Evolutionary conservation across 2,113 vertebrate species (phyloP), one percentile per base, ranked within the genome.

Genomic region (Alligator sinensis): DNA sequence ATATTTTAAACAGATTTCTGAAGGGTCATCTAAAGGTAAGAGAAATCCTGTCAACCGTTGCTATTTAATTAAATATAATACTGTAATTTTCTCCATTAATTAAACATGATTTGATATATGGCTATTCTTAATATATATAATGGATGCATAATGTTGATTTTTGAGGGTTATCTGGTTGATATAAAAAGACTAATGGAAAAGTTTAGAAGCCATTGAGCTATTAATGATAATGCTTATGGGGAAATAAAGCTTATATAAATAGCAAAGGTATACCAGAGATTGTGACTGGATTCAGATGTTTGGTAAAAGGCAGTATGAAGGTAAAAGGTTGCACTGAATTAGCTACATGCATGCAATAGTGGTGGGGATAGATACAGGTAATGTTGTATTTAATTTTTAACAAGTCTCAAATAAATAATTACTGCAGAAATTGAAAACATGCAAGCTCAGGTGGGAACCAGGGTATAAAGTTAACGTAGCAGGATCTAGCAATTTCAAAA

Each of bases 401-500:
- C 96, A 96, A 94, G 85, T 27, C 95, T 95, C 79, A 86, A 88
- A 95, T 97, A 94, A 98, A 97, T 97, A 97, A 98, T 98, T 97
- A 86, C 93, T 91, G 60, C 86, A 92, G 84, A 97, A 97, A 97
- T 86, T 95, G 81, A 95, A 96, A 97, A 93, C 92, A 93, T 77
- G 61, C 57, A 92, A 90, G 77, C 77, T 58, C 78, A 70, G 61
- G 86, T 77, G 84, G 28, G 80, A 87, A 89, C 75, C 2, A 79
- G 28, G 61, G 54, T 87, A 91, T 91, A 94, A 95, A 91, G 91
- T 91, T 88, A 93, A 86, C 60, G 19, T 84, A 88, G 22, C 80
- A 86, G 89, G 89, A 84, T 38, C 58, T 30, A 66, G 38, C 15
- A 62, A 16, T 84, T 84, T 38, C 30, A 82, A 24, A 15, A 13